Evolutionary conservation across 2,113 vertebrate species (phyloP), one percentile per base, ranked within the genome.

Genomic region (Maccullochella peelii): DNA sequence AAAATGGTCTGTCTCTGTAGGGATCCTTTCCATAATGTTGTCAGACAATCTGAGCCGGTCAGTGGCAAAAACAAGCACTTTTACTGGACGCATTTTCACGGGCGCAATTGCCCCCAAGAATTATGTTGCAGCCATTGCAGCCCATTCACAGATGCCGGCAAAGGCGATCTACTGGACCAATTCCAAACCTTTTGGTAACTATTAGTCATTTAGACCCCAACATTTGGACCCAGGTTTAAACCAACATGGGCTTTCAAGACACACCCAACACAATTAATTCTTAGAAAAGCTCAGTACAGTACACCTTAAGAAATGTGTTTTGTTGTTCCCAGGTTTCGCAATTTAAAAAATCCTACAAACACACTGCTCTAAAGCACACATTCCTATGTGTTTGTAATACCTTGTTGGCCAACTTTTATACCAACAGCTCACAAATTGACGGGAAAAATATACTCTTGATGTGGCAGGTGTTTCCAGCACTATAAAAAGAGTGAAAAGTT

Each of bases 381-480:
- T 11, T 81, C 9, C 1, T 23, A 20, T 80, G 49, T 44, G 47
- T 58, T 67, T 49, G 18, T 67, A 59, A 50, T 30, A 33, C 40
- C 40, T 36, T 10, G 36, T 49, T 66, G 80, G 57, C 52, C 23
- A 79, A 54, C 1, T 47, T 77, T 70, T 25, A 38, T 50, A 47
- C 27, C 54, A 80, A 30, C 57, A 83, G 3, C 72, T 85, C 79
- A 50, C n/a, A 57, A 40, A 73, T 15, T 66, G n/a, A 57, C 8
- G 21, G 59, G 23, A 50, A 77, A 84, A 82, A 65, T 50, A 40
- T 49, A 25, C 61, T 6, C 27, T 54, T 73, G 79, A 83, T 68
- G 77, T 79, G 23, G 74, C 73, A 84, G 62, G 69, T 81, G 78
- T 88, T 89, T 80, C 73, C 61, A 75, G 66, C 54, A 2, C 27